Base-by-base conservation (phyloP, 2,113 vertebrate species). In the Psittacula cyanocephala region DNA sequence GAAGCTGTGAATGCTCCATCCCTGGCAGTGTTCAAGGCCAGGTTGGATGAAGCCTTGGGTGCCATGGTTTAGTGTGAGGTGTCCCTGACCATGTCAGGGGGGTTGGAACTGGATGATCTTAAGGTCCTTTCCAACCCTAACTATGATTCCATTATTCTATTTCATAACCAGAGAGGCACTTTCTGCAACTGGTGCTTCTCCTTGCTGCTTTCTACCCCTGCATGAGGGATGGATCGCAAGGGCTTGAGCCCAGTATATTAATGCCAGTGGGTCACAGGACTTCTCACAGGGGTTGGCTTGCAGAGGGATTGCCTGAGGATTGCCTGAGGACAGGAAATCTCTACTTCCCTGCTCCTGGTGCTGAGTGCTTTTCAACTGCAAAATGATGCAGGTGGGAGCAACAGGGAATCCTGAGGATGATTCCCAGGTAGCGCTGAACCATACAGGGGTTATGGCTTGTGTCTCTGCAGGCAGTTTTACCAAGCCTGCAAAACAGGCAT, bases 401-500 rank as follows among this genome's bases (percentile, higher is more conserved):
- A 5, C 13, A 31, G 49, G 44, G n/a, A 35, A 24, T 20, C 12
- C 29, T 14, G 35, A 20, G 65, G 46, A 6, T 49, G 39, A 52
- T 14, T 70, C 33, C 57, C 31, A n/a, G 28, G 46, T 46, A 33
- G 35, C 1, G 0, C 33, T 35, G 64, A n/a, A 11, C 6, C 1
- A 1, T 13, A 5, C 4, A 5, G 71, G 39, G n/a, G 37, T 64
- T 13, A 33, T 7, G 14, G 17, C 44, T 44, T 59, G 37, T 71
- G 39, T 39, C 81, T 69, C 49, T 77, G 20, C 97, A 99, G 99
- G 68, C 99, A 99, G 88, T 99, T 98, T 91, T 97, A 98, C 97
- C 98, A 98, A 59, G 99, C 99, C 14, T 99, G 98, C 87, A 98
- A 96, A 91, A 98, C 94, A 0, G 99, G 99, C 65, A 99, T 99